Evolutionary conservation across 2,797 vertebrate genomes (phyloP), one percentile per base, ranked within the genome.

Genomic region (Knipowitschia caucasica): DNA sequence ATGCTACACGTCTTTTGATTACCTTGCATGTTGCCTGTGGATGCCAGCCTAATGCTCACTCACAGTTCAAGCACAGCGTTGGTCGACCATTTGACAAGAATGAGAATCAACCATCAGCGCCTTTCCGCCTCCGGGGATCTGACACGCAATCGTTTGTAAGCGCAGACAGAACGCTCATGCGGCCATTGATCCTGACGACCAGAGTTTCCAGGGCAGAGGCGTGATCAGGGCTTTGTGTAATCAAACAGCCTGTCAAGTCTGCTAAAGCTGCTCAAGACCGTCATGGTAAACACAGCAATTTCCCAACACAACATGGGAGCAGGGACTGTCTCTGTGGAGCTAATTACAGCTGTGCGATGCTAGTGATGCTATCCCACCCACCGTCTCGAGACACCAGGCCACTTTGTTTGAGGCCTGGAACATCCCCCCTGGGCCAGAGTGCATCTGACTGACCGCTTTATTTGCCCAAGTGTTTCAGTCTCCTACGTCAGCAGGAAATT

Each of bases 281-380:
- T 44, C 18, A 30, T 29, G 26, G 21, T 43, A 26, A 56, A 27
- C 31, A 52, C 0, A 23, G 15, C 35, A 35, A 25, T 46, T 67
- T 59, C 53, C 49, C 61, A 65, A 36, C 18, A 50, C 20, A 67
- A 45, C 33, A 36, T 14, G 17, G 26, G 66, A 70, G 43, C 45
- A 53, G 40, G 54, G 53, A 54, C n/a, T 65, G 59, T 71, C 53
- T 80, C 73, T 21, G 62, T 56, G 69, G 80, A 73, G 76, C 75
- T 79, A 77, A 82, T 87, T 85, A 83, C 67, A 71, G 55, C 53
- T 62, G 61, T 10, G 10, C 18, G 4, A 21, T 45, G 65, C 56
- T 46, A 62, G 69, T 43, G 53, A 52, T 33, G 35, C 24, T 10
- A 4, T 12, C 26, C 38, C 38, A n/a, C 35, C 9, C n/a, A 14